These are phyloP conservation scores for Oryctes rhinoceros DNA, from an alignment of 1,140 invertebrate species.

Conservation along the genomic window DNA sequence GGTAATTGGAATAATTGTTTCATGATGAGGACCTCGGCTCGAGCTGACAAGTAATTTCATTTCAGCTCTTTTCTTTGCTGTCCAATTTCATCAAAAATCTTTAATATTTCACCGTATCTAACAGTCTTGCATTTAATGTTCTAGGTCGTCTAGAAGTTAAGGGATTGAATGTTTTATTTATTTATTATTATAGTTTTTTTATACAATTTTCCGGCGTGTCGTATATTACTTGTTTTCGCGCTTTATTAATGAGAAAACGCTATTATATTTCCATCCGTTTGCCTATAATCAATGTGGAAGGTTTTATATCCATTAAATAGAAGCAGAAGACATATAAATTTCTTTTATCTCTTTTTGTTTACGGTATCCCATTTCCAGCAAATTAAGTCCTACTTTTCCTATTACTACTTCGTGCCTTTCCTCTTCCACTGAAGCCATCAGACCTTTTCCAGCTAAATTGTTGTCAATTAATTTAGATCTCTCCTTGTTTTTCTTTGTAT, in stretches of 20 bases:
- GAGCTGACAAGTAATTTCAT: constrained; percentile 49
- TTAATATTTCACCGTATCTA: constrained; percentile 52
- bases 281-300: neutral
- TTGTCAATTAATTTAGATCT: constrained; percentile 34
- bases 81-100: constrained; percentile 54
- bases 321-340: neutral
- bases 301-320: constrained; percentile 11
- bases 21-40: constrained; percentile 47
- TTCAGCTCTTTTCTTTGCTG: constrained; percentile 46
- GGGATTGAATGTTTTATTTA: neutral
- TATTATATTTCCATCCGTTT: neutral
- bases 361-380: constrained; percentile 7
- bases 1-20: constrained; percentile 51
- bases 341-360: constrained; percentile 2
- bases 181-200: neutral
- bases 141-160: constrained; percentile 22
- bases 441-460: constrained; percentile 18
- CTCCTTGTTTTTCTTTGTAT: neutral
- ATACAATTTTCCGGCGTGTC: no score
- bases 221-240: no score
- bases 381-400: neutral
- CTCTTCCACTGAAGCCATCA: neutral
- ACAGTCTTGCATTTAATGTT: constrained; percentile 44
- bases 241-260: neutral
- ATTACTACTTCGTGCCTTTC: neutral